phyloP scores from a whole-genome alignment of 2,888 invertebrate species.

The Ectobius pallidus region DNA sequence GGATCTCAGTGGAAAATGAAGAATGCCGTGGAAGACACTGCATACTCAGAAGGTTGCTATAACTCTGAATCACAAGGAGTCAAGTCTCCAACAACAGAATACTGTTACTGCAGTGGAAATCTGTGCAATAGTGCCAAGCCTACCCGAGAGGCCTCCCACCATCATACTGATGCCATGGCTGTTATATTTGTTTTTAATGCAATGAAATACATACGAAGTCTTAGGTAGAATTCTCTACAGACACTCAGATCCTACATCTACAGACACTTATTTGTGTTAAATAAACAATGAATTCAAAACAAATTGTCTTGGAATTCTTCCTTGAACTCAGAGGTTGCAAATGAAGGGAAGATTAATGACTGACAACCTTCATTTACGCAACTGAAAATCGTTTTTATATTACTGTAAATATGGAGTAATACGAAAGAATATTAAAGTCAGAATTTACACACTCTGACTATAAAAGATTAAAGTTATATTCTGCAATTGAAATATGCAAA shows the following conservation, averaged over 20 bases:
- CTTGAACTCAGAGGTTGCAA: too few relatives aligned
- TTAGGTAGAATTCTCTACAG: slow-evolving; percentile 41
- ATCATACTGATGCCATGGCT: slow-evolving; percentile 64
- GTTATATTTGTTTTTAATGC: slow-evolving; percentile 67
- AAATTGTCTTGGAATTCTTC: too few relatives aligned
- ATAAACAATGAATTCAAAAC: too few relatives aligned
- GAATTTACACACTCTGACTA: too few relatives aligned
- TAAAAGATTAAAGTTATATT: too few relatives aligned
- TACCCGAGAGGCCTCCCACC: slow-evolving; percentile 46
- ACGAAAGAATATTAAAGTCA: too few relatives aligned
- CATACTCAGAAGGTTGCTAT: slow-evolving; percentile 74
- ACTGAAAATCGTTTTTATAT: too few relatives aligned
- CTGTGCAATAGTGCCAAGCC: slow-evolving; percentile 70
- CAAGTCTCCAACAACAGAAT: slow-evolving; percentile 59
- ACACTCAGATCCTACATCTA: not conserved
- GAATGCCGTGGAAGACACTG: slow-evolving; percentile 67
- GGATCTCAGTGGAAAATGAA: slow-evolving; percentile 69
- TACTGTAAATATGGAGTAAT: too few relatives aligned
- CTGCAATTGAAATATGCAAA: too few relatives aligned
- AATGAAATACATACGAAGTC: slow-evolving; percentile 64
- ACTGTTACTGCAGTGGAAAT: slow-evolving; percentile 77
- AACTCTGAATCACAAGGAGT: slow-evolving; percentile 61
- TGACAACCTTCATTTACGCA: too few relatives aligned
- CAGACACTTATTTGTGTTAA: not conserved
- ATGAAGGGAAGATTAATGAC: too few relatives aligned